A percentile compares a stretch with the other conserved stretches of the same genome.
Conservation (phyloP, 2,888 invertebrate species). For the Noctua janthina region DNA sequence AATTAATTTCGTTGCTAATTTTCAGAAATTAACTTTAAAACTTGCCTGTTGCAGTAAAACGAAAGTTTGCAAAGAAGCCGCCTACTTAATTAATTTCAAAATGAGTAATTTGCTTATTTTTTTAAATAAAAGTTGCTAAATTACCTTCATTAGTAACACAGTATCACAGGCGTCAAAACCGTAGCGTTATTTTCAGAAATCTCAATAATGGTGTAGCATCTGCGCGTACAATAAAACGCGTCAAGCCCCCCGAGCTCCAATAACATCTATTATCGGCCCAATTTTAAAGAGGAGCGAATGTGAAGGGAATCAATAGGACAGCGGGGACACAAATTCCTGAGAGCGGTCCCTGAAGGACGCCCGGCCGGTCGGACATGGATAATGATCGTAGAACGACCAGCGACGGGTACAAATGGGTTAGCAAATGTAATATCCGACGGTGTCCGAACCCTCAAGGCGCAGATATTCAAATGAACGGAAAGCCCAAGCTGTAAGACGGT, state of each 20-base stretch:
- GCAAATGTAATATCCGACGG: slow-evolving; percentile 89
- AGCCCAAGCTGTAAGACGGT: slow-evolving; percentile 70
- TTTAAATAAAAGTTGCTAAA: not conserved
- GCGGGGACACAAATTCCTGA: slow-evolving; percentile 80
- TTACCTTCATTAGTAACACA: not conserved
- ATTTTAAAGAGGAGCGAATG: slow-evolving; percentile 81
- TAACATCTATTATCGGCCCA: slow-evolving; percentile 84
- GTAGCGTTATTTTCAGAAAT: slow-evolving; percentile 60
- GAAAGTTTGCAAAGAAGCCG: not conserved
- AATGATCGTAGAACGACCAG: slow-evolving; percentile 86
- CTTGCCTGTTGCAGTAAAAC: not conserved
- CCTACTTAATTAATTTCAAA: not conserved
- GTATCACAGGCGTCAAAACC: slow-evolving; percentile 18
- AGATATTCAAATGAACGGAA: slow-evolving; percentile 84
- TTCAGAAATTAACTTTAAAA: not conserved
- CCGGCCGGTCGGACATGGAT: slow-evolving; percentile 82
- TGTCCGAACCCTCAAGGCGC: slow-evolving; percentile 78
- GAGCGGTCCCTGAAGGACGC: slow-evolving; percentile 82
- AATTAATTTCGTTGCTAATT: not conserved
- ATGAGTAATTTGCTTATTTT: not conserved
- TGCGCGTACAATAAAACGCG: slow-evolving; percentile 72
- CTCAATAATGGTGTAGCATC: slow-evolving; percentile 67
- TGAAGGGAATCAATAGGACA: slow-evolving; percentile 85
- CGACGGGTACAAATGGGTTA: slow-evolving; percentile 89
- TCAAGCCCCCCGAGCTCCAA: slow-evolving; percentile 74